phyloP scores from a whole-genome alignment of 2,888 invertebrate genomes.

The Andricus quercusramuli region DNA sequence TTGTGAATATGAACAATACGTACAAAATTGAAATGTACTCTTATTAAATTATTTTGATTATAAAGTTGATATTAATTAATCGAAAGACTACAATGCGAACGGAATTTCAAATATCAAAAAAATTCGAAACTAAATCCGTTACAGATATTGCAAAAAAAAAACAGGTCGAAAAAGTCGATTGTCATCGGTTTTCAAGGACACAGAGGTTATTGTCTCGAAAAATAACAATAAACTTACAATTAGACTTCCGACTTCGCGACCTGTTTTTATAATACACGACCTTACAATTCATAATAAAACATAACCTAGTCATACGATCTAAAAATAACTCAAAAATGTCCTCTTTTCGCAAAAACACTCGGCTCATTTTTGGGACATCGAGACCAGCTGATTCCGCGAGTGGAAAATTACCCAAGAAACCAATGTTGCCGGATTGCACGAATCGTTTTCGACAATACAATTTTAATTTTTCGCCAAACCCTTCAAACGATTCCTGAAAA shows the following conservation, averaged over 20 bases:
- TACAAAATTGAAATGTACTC: too few species aligned
- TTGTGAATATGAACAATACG: too few species aligned
- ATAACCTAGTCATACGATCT: background rate
- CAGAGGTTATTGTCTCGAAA: background rate
- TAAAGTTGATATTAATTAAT: too few species aligned
- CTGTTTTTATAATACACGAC: background rate
- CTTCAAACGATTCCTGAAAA: background rate
- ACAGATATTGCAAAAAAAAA: background rate
- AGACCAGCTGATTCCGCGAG: conserved; percentile 20
- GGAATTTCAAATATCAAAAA: background rate
- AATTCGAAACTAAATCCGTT: background rate
- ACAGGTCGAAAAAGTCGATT: background rate
- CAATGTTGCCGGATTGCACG: background rate
- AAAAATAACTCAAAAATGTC: conserved; percentile 21
- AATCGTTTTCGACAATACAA: background rate
- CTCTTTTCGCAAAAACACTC: background rate
- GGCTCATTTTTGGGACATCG: background rate
- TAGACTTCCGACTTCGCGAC: background rate
- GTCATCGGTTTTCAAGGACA: background rate
- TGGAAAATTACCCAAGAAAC: conserved; percentile 14
- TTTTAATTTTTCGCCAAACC: background rate
- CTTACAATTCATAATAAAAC: background rate
- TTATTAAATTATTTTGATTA: too few species aligned
- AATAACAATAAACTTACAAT: background rate
- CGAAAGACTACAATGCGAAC: background rate